phyloP scores from a whole-genome alignment of 1,140 invertebrate genomes.

The Drosophila melanogaster region Release_6_plus_ISO1_MT NT_033777.3:16840001-16840500 shows the following conservation, averaged over 20 bases:
- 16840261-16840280: conserved; percentile 69
- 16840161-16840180: conserved; percentile 31
- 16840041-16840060: conserved; percentile 17
- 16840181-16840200: conserved; percentile 47
- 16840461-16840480: too few species aligned
- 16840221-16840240: conserved; percentile 62
- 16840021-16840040: conserved; percentile 22
- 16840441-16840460: neutral
- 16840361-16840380: conserved; percentile 64
- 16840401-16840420: conserved; percentile 47
- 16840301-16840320: conserved; percentile 63
- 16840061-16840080: conserved; percentile 56
- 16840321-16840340: conserved; percentile 58
- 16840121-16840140: conserved; percentile 55
- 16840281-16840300: conserved; percentile 49
- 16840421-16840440: neutral
- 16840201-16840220: conserved; percentile 30
- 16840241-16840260: conserved; percentile 65
- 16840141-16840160: conserved; percentile 46
- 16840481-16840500: too few species aligned
- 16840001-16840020: conserved; percentile 1
- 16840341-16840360: conserved; percentile 35
- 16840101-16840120: conserved; percentile 6
- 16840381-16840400: conserved; percentile 5
- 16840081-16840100: conserved; percentile 10